Evolutionary conservation across 2,797 vertebrate genomes (phyloP).

Genomic region (Anniella stebbinsi): DNA sequence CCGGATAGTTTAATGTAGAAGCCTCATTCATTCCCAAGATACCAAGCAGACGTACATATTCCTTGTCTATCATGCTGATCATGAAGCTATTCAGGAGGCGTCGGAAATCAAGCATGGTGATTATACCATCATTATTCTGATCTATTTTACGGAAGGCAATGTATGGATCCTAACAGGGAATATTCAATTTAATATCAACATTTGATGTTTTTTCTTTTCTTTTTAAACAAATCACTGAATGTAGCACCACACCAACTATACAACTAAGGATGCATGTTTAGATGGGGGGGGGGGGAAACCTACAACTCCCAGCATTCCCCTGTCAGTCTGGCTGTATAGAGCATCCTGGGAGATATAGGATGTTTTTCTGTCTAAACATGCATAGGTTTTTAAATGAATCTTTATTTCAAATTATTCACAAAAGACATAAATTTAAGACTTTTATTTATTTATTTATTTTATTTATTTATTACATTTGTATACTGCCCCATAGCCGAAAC

Average conservation of each 20-base stretch:
- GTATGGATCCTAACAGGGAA: constrained; percentile 77
- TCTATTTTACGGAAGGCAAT: constrained; percentile 81
- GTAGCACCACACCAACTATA: not conserved
- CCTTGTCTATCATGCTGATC: constrained; percentile 69
- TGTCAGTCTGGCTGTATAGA: too few species aligned
- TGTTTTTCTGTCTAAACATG: too few species aligned
- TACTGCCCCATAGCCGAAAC: too few species aligned
- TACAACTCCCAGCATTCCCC: too few species aligned
- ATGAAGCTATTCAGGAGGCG: constrained; percentile 73
- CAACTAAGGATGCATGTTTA: not conserved
- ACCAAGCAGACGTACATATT: constrained; percentile 75
- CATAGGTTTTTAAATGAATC: constrained; percentile 17
- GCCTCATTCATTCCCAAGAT: constrained; percentile 76
- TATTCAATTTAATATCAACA: constrained; percentile 36
- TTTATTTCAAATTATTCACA: constrained; percentile 20
- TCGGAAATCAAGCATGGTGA: constrained; percentile 76
- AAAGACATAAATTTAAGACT: constrained; percentile 16
- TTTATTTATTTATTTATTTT: too few species aligned
- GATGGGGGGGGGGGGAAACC: too few species aligned
- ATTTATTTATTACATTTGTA: too few species aligned
- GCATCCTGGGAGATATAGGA: too few species aligned
- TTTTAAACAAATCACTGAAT: constrained; percentile 2
- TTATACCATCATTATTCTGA: constrained; percentile 75
- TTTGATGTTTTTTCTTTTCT: not conserved
- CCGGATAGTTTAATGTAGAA: constrained; percentile 75